These are phyloP conservation scores for Gephyroberyx darwinii DNA, from an alignment of 2,797 vertebrate genomes.

Conservation along the genomic window DNA sequence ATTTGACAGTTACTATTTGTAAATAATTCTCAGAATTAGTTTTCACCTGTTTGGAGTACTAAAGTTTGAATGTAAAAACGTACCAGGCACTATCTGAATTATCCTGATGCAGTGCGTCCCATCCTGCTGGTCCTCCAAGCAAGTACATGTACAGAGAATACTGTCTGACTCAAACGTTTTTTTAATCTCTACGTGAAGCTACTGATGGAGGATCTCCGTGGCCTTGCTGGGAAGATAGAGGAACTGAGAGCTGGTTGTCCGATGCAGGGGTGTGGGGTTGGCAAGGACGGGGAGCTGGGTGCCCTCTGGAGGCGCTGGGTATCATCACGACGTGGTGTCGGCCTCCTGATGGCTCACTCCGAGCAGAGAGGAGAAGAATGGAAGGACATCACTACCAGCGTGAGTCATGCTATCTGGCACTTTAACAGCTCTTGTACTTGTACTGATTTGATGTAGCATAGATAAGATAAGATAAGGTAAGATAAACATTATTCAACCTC, in stretches of 20 bases:
- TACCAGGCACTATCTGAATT: neutral
- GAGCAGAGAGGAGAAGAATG: constrained; percentile 86
- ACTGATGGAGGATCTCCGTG: constrained; percentile 67
- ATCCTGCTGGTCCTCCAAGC: neutral
- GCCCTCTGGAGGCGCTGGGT: constrained; percentile 88
- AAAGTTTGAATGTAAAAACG: neutral
- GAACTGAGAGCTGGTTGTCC: constrained; percentile 71
- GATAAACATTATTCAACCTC: neutral
- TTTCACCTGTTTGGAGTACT: too few species aligned
- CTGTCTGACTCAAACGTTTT: neutral
- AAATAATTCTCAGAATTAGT: too few species aligned
- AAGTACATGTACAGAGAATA: neutral
- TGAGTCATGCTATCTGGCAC: constrained; percentile 71
- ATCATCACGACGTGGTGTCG: constrained; percentile 74
- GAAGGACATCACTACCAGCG: constrained; percentile 86
- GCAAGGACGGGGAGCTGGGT: constrained; percentile 62
- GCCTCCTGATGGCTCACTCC: constrained; percentile 80
- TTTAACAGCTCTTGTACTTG: neutral
- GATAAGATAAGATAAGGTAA: neutral
- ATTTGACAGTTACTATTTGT: too few species aligned
- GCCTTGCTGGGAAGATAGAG: constrained; percentile 62
- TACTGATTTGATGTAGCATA: neutral
- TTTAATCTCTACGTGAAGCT: constrained; percentile 53
- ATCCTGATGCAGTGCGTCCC: neutral
- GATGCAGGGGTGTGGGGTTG: constrained; percentile 65